Percentiles rank a stretch among this genome's conserved stretches.
Conservation (phyloP, 2,797 vertebrate genomes). For the Lepus townsendii region DNA sequence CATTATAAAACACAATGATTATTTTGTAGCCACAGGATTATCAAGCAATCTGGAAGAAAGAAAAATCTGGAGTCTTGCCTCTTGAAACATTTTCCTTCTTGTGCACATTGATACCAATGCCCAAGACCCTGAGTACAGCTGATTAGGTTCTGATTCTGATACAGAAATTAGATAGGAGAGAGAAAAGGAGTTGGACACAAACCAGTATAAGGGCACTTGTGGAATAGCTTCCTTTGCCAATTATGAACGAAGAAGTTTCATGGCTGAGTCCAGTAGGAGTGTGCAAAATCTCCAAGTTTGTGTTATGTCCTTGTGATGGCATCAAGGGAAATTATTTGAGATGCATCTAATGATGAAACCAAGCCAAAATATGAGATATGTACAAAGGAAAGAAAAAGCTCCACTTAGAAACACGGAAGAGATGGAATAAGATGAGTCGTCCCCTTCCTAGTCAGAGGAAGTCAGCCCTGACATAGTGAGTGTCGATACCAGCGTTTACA, state of each 20-base stretch:
- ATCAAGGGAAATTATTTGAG: background rate
- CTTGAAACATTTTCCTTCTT: background rate
- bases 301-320: background rate
- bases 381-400: background rate
- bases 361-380: background rate
- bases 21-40: slow-evolving; percentile 48
- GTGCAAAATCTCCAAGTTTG: background rate
- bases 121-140: background rate
- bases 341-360: background rate
- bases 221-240: background rate
- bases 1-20: slow-evolving; percentile 50
- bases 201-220: background rate
- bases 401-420: background rate
- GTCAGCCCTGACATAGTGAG: background rate
- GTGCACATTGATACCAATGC: background rate
- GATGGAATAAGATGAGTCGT: background rate
- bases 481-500: background rate
- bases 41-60: slow-evolving; percentile 37
- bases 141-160: too few species aligned
- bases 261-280: background rate
- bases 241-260: slow-evolving; percentile 31
- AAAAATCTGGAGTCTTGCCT: background rate
- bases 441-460: background rate
- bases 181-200: background rate
- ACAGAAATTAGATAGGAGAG: background rate